These are phyloP conservation scores for Porites cylindrica DNA, from an alignment of 92 coral and sea anemone species.

Conservation along the genomic window DNA sequence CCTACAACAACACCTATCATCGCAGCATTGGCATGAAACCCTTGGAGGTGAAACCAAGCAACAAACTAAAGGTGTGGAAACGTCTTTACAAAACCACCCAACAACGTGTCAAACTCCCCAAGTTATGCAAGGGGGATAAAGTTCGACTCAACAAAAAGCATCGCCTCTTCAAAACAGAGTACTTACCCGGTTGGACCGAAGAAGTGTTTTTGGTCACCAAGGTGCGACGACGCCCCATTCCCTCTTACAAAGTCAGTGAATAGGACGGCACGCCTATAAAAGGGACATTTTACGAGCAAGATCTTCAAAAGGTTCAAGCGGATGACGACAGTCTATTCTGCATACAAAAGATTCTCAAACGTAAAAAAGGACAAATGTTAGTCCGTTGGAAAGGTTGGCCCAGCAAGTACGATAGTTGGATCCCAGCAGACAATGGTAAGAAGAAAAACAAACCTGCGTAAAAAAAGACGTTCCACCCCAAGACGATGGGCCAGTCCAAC, in stretches of 20 bases:
- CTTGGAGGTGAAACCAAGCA: slow-evolving; percentile 22
- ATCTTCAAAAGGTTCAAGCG: slow-evolving; percentile 39
- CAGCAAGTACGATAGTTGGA: no score
- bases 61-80: slow-evolving; percentile 46
- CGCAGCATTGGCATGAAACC: slow-evolving; percentile 51
- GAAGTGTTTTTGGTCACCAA: slow-evolving; percentile 36
- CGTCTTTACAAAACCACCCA: background rate
- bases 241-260: slow-evolving; percentile 20
- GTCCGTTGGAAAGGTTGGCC: background rate
- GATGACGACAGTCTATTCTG: slow-evolving; percentile 30
- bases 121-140: slow-evolving; percentile 12
- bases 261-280: slow-evolving; percentile 33
- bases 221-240: no score
- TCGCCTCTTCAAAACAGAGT: slow-evolving; percentile 26
- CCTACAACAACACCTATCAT: slow-evolving; percentile 47
- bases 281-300: slow-evolving; percentile 55
- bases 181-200: slow-evolving; percentile 63
- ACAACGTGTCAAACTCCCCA: background rate
- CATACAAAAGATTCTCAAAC: background rate
- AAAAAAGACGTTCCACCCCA: no score
- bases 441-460: no score
- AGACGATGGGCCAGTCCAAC: no score
- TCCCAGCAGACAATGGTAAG: no score
- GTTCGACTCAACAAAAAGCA: slow-evolving; percentile 41
- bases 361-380: background rate